Evolutionary conservation across 2,113 vertebrate species (phyloP).

Genomic region (Gavialis gangeticus): DNA sequence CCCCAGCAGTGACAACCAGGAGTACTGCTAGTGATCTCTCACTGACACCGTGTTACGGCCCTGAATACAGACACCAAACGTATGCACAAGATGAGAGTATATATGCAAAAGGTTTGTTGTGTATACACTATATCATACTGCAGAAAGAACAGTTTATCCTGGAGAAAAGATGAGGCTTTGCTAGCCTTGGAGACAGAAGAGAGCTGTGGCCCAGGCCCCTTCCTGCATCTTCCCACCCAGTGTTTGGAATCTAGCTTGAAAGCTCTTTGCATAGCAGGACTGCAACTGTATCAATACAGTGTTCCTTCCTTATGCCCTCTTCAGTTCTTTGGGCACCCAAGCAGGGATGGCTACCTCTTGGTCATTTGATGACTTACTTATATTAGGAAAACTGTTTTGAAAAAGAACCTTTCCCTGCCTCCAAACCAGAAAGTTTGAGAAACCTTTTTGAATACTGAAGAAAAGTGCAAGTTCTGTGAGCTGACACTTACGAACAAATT

Average conservation of each 20-base stretch:
- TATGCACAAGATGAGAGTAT: no score
- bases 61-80: background rate
- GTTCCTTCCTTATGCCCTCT: background rate
- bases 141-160: no score
- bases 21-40: background rate
- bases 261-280: background rate
- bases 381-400: no score
- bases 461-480: no score
- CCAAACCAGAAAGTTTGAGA: no score
- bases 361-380: no score
- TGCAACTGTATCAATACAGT: background rate
- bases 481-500: no score
- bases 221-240: background rate
- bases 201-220: background rate
- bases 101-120: no score
- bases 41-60: background rate
- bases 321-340: background rate
- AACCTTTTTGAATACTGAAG: no score
- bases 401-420: no score
- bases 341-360: background rate
- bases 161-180: no score
- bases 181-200: background rate
- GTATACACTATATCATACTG: no score
- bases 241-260: background rate
- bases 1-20: background rate